Percentiles rank a stretch among this genome's conserved stretches.
Conservation (phyloP, 2,113 vertebrate genomes). For the Sula dactylatra region DNA sequence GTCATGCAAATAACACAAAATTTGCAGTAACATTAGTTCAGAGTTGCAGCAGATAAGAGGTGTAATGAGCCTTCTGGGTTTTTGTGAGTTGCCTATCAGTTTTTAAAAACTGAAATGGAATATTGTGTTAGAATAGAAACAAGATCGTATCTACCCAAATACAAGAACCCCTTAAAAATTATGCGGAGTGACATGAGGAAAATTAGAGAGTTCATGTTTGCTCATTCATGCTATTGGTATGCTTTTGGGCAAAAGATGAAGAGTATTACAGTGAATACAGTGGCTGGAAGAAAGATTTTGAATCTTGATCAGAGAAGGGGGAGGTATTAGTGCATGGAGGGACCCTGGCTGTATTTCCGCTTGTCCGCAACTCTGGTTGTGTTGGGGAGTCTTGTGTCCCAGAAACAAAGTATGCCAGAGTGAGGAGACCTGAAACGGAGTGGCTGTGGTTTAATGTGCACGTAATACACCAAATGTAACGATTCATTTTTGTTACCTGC, state of each 20-base stretch:
- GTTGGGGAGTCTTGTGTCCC: background rate
- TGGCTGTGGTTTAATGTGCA: background rate
- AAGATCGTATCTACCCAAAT: background rate
- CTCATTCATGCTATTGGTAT: background rate
- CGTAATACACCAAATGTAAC: background rate
- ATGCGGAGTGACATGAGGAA: fast-evolving
- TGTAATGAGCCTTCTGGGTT: background rate
- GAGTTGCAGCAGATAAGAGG: background rate
- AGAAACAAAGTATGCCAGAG: background rate
- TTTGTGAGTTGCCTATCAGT: background rate
- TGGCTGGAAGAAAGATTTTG: background rate
- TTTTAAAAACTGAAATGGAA: background rate
- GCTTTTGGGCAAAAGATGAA: background rate
- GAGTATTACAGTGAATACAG: background rate
- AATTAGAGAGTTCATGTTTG: background rate
- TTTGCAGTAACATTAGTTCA: background rate
- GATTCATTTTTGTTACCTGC: background rate
- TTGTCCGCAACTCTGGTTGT: background rate
- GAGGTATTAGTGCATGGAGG: background rate
- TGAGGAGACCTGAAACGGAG: background rate
- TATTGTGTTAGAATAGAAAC: background rate
- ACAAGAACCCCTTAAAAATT: background rate
- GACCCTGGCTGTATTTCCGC: fast-evolving
- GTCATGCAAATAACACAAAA: background rate
- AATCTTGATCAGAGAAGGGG: background rate